Evolutionary conservation across 2,113 vertebrate species (phyloP).

Genomic region (Physeter macrocephalus): DNA sequence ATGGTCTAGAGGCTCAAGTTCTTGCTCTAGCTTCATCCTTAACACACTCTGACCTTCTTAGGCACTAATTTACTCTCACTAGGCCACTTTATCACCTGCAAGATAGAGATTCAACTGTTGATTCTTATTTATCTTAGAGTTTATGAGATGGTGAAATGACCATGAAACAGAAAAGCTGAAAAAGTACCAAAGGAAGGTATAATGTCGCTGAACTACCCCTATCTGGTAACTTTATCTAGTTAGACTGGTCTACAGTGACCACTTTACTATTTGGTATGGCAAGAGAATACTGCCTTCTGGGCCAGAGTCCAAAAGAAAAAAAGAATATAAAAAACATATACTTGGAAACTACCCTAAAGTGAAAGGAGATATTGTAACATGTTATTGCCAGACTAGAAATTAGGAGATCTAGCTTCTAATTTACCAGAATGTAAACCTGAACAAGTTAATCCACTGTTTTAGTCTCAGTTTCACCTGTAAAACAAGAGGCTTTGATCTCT

Average conservation of each 20-base stretch:
- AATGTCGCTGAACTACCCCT: background rate
- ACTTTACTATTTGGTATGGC: background rate
- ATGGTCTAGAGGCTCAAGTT: background rate
- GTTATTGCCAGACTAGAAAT: background rate
- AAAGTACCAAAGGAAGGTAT: background rate
- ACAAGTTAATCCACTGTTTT: background rate
- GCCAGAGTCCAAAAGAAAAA: background rate
- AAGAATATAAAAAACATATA: background rate
- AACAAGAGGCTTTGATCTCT: background rate
- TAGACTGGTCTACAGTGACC: background rate
- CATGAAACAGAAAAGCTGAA: background rate
- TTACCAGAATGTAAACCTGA: background rate
- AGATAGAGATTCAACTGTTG: background rate
- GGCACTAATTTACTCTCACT: background rate
- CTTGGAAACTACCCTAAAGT: background rate
- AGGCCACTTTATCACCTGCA: background rate
- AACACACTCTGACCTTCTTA: background rate
- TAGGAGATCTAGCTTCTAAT: background rate
- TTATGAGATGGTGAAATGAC: background rate
- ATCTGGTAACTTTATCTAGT: background rate
- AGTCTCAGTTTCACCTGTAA: background rate
- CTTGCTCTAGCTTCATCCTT: background rate
- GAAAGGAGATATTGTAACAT: background rate
- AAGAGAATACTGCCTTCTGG: background rate
- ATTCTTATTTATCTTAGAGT: background rate